These are phyloP conservation scores for Podocnemis expansa DNA, from an alignment of 2,113 vertebrate genomes.

Conservation along the genomic window DNA sequence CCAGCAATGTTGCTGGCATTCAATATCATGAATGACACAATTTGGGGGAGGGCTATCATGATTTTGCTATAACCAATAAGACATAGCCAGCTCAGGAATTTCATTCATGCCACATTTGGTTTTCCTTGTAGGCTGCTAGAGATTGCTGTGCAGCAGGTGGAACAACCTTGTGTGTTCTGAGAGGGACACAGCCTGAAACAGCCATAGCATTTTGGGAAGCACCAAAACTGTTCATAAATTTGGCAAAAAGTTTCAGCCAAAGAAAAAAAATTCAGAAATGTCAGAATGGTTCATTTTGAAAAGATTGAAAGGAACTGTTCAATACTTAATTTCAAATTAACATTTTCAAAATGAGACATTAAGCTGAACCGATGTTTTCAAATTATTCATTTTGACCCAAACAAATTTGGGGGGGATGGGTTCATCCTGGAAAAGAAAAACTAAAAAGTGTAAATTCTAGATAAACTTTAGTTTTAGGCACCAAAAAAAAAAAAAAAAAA, in stretches of 20 bases:
- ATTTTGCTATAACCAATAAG: background rate
- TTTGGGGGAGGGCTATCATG: background rate
- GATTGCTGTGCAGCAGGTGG: background rate
- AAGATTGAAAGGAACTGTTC: background rate
- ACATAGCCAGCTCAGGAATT: background rate
- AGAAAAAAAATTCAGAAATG: background rate
- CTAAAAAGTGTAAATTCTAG: background rate
- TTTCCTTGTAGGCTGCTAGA: background rate
- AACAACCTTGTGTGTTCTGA: background rate
- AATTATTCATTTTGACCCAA: background rate
- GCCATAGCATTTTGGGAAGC: background rate
- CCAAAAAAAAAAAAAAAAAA: background rate
- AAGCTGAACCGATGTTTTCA: background rate
- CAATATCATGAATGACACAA: background rate
- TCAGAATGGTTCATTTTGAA: background rate
- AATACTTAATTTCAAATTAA: background rate
- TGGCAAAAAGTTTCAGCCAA: background rate
- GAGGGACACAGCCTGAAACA: background rate
- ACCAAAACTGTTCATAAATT: background rate
- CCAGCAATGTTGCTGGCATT: background rate
- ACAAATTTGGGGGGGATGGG: background rate
- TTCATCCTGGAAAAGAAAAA: background rate
- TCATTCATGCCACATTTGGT: background rate
- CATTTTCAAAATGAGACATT: background rate
- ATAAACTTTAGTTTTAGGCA: background rate